Conservation (phyloP, 37 sponge, comb jelly and placozoan genomes). For the Eunapius fragilis region DNA sequence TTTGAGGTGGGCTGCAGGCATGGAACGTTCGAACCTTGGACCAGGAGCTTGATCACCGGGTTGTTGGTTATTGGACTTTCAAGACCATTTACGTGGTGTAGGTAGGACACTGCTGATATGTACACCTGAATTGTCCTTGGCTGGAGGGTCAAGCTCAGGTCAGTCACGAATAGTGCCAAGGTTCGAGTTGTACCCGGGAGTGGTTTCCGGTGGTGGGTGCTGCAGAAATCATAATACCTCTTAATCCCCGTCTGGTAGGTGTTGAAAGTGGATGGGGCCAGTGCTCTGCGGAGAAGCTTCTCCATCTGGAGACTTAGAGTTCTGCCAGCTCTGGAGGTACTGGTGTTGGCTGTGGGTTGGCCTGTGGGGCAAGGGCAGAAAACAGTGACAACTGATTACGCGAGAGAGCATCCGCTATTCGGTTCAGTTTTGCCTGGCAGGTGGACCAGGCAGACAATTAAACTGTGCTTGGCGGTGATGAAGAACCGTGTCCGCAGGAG, state of each 20-base stretch:
- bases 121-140: no score
- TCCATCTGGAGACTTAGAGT: neutral
- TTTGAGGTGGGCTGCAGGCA: no score
- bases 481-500: slow-evolving; percentile 20
- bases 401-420: slow-evolving; percentile 28
- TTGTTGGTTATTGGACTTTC: no score
- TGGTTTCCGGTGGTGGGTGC: neutral
- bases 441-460: neutral
- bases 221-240: slow-evolving; percentile 4
- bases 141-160: no score
- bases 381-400: slow-evolving; percentile 1
- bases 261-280: slow-evolving; percentile 12
- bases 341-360: neutral
- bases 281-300: neutral
- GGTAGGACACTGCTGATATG: no score
- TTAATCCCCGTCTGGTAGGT: slow-evolving; percentile 27
- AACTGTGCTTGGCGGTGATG: neutral
- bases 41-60: no score
- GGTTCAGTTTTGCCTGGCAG: slow-evolving; percentile 21
- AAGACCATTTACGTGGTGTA: no score
- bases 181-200: slow-evolving; percentile 6
- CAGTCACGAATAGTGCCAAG: no score
- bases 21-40: no score
- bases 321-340: neutral
- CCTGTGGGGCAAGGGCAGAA: slow-evolving; percentile 13